Percentiles rank a stretch among this genome's conserved stretches.
Conservation (phyloP, 2,113 vertebrate genomes). For the Cochlearius cochlearius region DNA sequence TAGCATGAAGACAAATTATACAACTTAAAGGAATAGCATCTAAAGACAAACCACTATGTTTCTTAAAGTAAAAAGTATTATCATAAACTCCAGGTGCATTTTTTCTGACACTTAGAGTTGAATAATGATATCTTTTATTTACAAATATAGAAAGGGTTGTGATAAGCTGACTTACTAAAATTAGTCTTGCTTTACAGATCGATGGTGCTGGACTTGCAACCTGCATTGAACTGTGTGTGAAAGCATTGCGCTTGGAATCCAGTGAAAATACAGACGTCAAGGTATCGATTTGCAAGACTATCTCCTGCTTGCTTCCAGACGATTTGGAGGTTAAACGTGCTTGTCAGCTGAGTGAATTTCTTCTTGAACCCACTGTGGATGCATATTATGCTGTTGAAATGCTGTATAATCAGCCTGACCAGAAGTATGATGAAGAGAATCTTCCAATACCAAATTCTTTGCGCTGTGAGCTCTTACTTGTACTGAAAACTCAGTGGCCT, state of each 20-base stretch:
- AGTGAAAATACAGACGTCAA: conserved; percentile 86
- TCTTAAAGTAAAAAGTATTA: neutral
- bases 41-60: neutral
- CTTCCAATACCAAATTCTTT: conserved; percentile 94
- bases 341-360: conserved; percentile 96
- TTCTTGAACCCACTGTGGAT: conserved; percentile 94
- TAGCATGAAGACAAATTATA: neutral
- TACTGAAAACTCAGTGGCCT: conserved; percentile 96
- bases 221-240: conserved; percentile 93
- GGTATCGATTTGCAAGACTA: conserved; percentile 95
- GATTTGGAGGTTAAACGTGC: conserved; percentile 96
- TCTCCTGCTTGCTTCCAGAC: conserved; percentile 91
- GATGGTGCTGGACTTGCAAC: conserved; percentile 85
- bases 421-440: conserved; percentile 92
- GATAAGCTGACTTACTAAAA: conserved; percentile 5
- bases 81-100: neutral
- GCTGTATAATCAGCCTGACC: conserved; percentile 95
- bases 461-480: conserved; percentile 92
- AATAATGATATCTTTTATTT: neutral
- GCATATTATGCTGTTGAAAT: conserved; percentile 96
- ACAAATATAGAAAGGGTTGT: neutral
- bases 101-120: neutral
- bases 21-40: neutral
- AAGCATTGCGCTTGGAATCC: conserved; percentile 88
- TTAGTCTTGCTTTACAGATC: conserved; percentile 75